Evolutionary conservation across 2,797 vertebrate genomes (phyloP).

Genomic region (Pipistrellus nathusii): DNA sequence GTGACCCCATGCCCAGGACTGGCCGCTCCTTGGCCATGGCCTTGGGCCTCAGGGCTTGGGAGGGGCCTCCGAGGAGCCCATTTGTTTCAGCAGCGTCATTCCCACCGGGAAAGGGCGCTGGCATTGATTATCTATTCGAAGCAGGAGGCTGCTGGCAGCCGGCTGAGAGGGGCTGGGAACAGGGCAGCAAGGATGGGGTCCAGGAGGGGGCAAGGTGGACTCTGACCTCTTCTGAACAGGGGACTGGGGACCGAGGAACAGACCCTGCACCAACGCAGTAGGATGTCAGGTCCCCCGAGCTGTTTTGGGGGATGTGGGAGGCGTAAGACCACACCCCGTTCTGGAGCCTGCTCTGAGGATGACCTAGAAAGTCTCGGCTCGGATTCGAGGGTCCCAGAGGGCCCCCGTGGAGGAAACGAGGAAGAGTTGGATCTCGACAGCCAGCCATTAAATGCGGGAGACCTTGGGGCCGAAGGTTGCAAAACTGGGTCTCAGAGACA

Average conservation of each 20-base stretch:
- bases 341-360: conserved; percentile 27
- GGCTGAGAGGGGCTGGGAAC: background rate
- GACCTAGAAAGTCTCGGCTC: conserved; percentile 74
- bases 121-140: conserved; percentile 70
- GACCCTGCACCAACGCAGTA: background rate
- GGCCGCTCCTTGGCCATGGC: background rate
- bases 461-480: background rate
- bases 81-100: conserved; percentile 81
- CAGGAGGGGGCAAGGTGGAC: background rate
- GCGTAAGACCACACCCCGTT: background rate
- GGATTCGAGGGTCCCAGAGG: conserved; percentile 59
- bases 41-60: background rate
- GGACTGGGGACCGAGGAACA: background rate
- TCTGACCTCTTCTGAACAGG: conserved; percentile 35
- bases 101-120: conserved; percentile 59
- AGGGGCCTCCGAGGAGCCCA: conserved; percentile 23
- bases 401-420: background rate
- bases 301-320: background rate
- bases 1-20: background rate
- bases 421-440: background rate
- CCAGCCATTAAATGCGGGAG: background rate
- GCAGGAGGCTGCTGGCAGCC: background rate
- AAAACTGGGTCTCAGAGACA: conserved; percentile 20
- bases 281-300: background rate
- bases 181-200: background rate